Evolutionary conservation across 2,888 invertebrate genomes (phyloP).

Genomic region (Agrochola litura): DNA sequence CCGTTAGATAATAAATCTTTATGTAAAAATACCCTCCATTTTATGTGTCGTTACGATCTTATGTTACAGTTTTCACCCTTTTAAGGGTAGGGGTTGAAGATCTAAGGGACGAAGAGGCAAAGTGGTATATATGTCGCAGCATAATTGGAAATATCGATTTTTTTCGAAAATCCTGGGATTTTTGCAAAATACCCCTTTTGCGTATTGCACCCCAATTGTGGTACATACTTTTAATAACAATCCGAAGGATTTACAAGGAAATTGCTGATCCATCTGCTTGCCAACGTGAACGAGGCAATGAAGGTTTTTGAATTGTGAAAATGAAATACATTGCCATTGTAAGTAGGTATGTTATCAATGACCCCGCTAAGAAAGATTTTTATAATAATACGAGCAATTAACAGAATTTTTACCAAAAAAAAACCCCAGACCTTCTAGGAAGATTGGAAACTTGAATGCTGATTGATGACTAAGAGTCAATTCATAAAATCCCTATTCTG

Average conservation of each 20-base stretch:
- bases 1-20: slow-evolving; percentile 41
- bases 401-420: not conserved
- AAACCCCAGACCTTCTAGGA: not conserved
- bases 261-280: not conserved
- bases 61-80: slow-evolving; percentile 59
- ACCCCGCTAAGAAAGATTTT: not conserved
- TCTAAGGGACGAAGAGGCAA: slow-evolving; percentile 53
- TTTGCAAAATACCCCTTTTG: not conserved
- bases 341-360: not conserved
- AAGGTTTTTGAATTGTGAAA: not conserved
- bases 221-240: too few relatives aligned
- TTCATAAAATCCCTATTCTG: not conserved
- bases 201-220: too few relatives aligned
- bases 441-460: not conserved
- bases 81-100: slow-evolving; percentile 55
- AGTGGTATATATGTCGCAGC: slow-evolving; percentile 27
- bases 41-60: slow-evolving; percentile 57
- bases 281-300: not conserved
- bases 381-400: not conserved
- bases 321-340: too few relatives aligned
- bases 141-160: not conserved
- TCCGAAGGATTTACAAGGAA: too few relatives aligned
- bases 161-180: not conserved
- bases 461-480: not conserved
- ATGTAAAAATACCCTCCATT: slow-evolving; percentile 52